phyloP scores from a whole-genome alignment of 1,140 invertebrate genomes.

The Theocolax elegans region DNA sequence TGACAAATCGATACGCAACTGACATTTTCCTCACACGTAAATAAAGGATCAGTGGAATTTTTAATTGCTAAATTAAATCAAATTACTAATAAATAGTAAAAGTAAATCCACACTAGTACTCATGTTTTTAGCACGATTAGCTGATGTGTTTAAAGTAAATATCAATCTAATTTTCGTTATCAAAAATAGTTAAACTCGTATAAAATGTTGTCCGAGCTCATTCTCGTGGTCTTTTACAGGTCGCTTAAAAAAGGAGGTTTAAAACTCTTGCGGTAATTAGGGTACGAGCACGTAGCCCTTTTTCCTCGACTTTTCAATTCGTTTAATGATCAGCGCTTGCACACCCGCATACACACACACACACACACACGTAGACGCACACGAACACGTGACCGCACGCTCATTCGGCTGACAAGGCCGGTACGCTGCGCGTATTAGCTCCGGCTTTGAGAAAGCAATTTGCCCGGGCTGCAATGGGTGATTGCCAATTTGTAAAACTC shows the following conservation, averaged over 20 bases:
- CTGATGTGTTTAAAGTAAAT: too few species aligned
- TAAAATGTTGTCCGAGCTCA: too few species aligned
- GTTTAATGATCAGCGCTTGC: slow-evolving; percentile 21
- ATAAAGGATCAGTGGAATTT: too few species aligned
- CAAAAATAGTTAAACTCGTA: too few species aligned
- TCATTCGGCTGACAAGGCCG: slow-evolving; percentile 18
- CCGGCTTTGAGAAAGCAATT: slow-evolving; percentile 50
- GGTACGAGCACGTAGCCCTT: slow-evolving; percentile 4
- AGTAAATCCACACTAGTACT: too few species aligned
- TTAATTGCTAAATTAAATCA: too few species aligned
- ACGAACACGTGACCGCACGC: neutral
- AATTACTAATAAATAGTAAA: too few species aligned
- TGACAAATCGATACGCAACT: too few species aligned
- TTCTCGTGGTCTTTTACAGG: too few species aligned
- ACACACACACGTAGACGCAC: neutral
- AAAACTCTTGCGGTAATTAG: slow-evolving; percentile 27
- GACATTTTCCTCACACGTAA: too few species aligned
- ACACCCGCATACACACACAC: neutral
- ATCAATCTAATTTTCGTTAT: too few species aligned
- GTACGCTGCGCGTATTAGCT: slow-evolving; percentile 25
- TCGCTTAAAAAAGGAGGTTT: neutral
- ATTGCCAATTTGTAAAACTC: slow-evolving; percentile 62
- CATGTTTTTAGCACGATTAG: too few species aligned
- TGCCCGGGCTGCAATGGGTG: slow-evolving; percentile 51
- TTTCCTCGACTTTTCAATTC: slow-evolving; percentile 33